A percentile compares a stretch with the other conserved stretches of the same genome.
Evolutionary conservation across 2,113 vertebrate genomes (phyloP).

Genomic region (Heliornis fulica): DNA sequence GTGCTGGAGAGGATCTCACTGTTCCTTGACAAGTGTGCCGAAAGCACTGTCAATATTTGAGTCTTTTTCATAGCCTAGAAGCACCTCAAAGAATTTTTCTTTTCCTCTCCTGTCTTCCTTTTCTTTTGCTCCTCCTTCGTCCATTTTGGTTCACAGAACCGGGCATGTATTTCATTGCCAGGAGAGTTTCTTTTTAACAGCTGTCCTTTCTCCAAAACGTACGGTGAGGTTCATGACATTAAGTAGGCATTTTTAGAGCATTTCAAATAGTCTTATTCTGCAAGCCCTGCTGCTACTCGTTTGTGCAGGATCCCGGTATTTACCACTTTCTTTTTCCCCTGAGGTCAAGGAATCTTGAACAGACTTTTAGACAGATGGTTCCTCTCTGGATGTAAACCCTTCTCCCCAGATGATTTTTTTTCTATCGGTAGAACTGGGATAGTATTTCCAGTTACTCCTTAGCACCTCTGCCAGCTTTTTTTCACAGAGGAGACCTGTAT

Average conservation of each 20-base stretch:
- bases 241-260: not conserved
- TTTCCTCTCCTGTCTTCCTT: not conserved
- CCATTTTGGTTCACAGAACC: not conserved
- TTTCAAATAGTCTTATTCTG: not conserved
- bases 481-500: not conserved
- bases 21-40: not conserved
- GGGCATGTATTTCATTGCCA: not conserved
- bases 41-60: not conserved
- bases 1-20: not conserved
- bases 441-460: not conserved
- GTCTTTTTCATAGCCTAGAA: not conserved
- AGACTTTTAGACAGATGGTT: not conserved
- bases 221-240: not conserved
- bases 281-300: not conserved
- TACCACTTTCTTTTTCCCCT: not conserved
- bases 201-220: not conserved
- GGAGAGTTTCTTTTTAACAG: not conserved
- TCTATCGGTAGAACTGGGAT: not conserved
- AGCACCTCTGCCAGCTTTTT: not conserved
- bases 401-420: not conserved
- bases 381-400: not conserved
- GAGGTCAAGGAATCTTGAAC: not conserved
- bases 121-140: not conserved
- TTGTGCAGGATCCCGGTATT: not conserved
- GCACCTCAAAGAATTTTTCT: not conserved